phyloP scores from a whole-genome alignment of 2,888 invertebrate genomes.

The Athalia cordata region DNA sequence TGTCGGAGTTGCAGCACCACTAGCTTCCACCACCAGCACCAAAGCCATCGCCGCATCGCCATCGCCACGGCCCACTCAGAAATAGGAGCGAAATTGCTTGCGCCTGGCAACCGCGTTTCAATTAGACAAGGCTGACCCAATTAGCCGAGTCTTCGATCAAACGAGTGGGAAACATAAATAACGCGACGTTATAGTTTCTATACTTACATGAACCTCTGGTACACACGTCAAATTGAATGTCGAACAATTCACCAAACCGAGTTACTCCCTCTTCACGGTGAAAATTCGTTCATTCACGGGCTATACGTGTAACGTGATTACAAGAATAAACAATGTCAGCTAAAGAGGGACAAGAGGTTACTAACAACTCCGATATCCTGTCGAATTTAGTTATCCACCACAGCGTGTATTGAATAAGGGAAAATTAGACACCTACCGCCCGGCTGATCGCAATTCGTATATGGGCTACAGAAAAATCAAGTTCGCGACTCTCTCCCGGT shows the following conservation, averaged over 20 bases:
- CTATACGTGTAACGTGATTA: not conserved
- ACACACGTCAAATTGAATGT: no score
- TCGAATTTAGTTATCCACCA: not conserved
- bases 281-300: not conserved
- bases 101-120: conserved; percentile 29
- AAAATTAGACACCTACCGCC: not conserved
- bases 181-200: not conserved
- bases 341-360: not conserved
- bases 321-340: conserved; percentile 20
- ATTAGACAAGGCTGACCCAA: conserved; percentile 42
- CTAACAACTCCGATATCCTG: conserved; percentile 36
- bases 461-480: no score
- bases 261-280: no score
- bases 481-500: no score
- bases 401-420: no score
- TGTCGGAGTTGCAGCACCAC: not conserved
- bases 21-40: not conserved
- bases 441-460: no score
- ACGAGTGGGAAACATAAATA: conserved; percentile 36
- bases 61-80: not conserved
- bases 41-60: not conserved
- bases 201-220: no score
- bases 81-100: conserved; percentile 35
- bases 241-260: no score
- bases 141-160: conserved; percentile 40